Percentiles rank a stretch among this genome's conserved stretches.
phyloP scores from a whole-genome alignment of 2,113 vertebrate genomes.

The Gambusia holbrooki region DNA sequence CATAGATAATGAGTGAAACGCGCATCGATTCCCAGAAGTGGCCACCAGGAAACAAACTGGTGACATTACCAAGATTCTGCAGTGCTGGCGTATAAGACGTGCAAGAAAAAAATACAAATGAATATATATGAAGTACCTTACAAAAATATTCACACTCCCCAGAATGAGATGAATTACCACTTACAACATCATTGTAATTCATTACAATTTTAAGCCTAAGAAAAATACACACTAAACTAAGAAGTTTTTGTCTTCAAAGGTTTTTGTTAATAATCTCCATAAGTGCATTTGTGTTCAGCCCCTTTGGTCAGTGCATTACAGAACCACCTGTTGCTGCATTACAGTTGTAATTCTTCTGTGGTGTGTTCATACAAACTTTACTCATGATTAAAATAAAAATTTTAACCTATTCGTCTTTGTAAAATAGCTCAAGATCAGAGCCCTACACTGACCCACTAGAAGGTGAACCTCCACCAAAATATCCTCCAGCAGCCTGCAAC shows the following conservation, averaged over 20 bases:
- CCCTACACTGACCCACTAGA: not conserved
- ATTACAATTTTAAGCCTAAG: not conserved
- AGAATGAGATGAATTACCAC: not conserved
- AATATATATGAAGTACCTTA: not conserved
- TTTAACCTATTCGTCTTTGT: not conserved
- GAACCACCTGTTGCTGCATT: not conserved
- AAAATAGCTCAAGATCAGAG: not conserved
- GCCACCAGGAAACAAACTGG: not conserved
- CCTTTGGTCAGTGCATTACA: not conserved
- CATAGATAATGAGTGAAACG: not conserved
- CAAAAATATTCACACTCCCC: not conserved
- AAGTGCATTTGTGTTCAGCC: not conserved
- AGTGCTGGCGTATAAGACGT: no score
- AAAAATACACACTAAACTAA: not conserved
- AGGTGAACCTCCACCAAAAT: not conserved
- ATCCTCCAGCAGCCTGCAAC: not conserved
- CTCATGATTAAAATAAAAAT: not conserved
- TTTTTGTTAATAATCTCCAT: not conserved
- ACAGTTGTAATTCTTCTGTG: not conserved
- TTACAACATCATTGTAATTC: not conserved
- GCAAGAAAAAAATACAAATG: not conserved
- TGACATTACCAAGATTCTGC: not conserved
- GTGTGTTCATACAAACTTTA: not conserved
- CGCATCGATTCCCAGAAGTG: not conserved
- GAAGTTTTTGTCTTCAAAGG: not conserved